phyloP scores from a whole-genome alignment of 2,797 vertebrate genomes.

The Anguilla megastoma region DNA sequence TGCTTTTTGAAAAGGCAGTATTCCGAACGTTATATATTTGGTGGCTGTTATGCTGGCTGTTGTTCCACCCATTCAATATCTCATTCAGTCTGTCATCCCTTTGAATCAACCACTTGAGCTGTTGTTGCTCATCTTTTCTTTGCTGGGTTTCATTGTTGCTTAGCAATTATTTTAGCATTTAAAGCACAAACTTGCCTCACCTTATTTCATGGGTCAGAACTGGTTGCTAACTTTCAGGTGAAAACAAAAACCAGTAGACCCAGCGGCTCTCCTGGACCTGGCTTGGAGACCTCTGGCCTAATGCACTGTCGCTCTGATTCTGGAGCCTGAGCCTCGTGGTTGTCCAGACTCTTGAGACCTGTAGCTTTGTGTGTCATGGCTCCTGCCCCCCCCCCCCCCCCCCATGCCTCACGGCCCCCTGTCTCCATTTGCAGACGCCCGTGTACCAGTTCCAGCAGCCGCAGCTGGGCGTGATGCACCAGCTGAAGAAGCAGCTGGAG shows the following conservation, averaged over 20 bases:
- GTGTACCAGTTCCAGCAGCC: conserved; percentile 76
- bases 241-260: background rate
- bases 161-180: background rate
- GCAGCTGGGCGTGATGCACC: conserved; percentile 82
- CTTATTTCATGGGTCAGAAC: background rate
- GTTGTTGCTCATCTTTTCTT: background rate
- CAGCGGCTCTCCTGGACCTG: background rate
- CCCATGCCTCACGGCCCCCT: background rate
- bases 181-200: background rate
- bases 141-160: background rate
- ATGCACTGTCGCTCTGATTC: background rate
- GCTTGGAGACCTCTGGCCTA: background rate
- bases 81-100: background rate
- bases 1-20: background rate
- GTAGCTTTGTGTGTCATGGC: background rate
- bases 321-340: background rate
- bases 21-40: background rate
- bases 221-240: background rate
- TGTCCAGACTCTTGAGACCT: background rate
- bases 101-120: background rate
- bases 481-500: conserved; percentile 85
- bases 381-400: background rate
- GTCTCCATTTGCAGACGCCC: conserved; percentile 47
- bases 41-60: background rate
- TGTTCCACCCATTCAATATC: background rate